Evolutionary conservation across 2,113 vertebrate species (phyloP).

Genomic region (Baryphthengus martii): DNA sequence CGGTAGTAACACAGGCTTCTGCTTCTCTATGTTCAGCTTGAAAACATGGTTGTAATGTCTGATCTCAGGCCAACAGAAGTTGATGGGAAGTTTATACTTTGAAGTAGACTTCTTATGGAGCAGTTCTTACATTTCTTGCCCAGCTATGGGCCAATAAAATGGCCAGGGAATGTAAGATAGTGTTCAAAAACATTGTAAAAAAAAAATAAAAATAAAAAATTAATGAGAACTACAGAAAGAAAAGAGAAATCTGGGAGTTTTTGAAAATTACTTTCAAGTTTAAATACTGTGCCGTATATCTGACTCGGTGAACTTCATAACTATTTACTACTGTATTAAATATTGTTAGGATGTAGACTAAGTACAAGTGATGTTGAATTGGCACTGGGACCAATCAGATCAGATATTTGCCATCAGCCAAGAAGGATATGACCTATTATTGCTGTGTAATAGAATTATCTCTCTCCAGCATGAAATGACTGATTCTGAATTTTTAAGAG

Average conservation of each 20-base stretch:
- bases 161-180: background rate
- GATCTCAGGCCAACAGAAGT: slow-evolving; percentile 15
- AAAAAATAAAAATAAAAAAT: background rate
- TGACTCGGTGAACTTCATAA: background rate
- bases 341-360: background rate
- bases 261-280: background rate
- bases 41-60: background rate
- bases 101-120: background rate
- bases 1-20: background rate
- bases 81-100: slow-evolving; percentile 1
- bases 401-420: background rate
- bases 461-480: background rate
- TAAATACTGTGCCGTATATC: background rate
- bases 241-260: background rate
- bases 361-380: background rate
- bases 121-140: background rate
- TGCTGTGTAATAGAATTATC: background rate
- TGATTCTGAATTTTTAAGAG: background rate
- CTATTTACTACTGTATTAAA: background rate
- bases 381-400: background rate
- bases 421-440: background rate
- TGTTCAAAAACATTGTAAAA: background rate
- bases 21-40: background rate
- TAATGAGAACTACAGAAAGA: background rate
- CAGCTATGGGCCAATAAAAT: background rate